Evolutionary conservation across 2,888 invertebrate species (phyloP).

Genomic region (Zygothrica quintamaculata): DNA sequence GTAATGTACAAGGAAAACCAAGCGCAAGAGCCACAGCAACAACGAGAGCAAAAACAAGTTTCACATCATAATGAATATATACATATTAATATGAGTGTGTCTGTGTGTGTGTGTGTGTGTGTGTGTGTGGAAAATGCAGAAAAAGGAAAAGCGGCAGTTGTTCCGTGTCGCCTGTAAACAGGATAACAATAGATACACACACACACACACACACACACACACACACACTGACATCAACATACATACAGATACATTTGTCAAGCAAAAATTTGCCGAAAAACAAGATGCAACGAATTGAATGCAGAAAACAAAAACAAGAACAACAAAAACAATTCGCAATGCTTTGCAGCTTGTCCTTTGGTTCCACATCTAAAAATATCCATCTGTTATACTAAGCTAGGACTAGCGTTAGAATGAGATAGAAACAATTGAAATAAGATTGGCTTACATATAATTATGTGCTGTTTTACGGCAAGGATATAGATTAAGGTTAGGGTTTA

Average conservation of each 20-base stretch:
- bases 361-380: conserved; percentile 14
- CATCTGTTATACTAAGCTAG: neutral
- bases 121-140: conserved; percentile 58
- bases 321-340: conserved; percentile 60
- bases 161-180: conserved; percentile 22
- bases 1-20: conserved; percentile 66
- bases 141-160: conserved; percentile 73
- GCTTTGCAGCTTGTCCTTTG: conserved; percentile 14
- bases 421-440: conserved; percentile 15
- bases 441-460: conserved; percentile 50
- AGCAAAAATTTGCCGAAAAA: conserved; percentile 48
- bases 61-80: conserved; percentile 59
- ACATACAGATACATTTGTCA: conserved; percentile 23
- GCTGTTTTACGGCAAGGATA: conserved; percentile 24
- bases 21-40: conserved; percentile 44
- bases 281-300: conserved; percentile 62
- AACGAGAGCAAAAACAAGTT: conserved; percentile 73
- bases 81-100: neutral
- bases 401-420: neutral
- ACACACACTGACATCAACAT: no score
- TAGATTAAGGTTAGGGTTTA: conserved; percentile 23
- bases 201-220: conserved; percentile 19
- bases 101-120: conserved; percentile 9
- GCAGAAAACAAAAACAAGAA: conserved; percentile 46
- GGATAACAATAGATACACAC: conserved; percentile 40